Evolutionary conservation across 2,797 vertebrate species (phyloP).

Genomic region (Thunnus albacares): DNA sequence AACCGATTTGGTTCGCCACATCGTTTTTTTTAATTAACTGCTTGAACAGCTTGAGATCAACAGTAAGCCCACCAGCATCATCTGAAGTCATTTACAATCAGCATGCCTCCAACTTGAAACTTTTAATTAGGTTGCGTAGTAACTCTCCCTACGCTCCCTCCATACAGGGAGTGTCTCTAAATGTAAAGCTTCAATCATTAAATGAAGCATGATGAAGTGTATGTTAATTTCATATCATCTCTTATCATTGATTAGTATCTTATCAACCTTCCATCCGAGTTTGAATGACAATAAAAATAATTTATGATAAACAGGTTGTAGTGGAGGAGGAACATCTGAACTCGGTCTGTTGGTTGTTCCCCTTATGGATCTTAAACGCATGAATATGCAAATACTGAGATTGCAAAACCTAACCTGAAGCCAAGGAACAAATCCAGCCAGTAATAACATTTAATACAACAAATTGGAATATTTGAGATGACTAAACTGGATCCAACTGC

Average conservation of each 20-base stretch:
- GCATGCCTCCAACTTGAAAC: constrained; percentile 80
- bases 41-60: constrained; percentile 87
- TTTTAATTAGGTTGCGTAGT: constrained; percentile 83
- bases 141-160: constrained; percentile 38
- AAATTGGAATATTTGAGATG: constrained; percentile 62
- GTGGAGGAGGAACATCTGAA: constrained; percentile 34
- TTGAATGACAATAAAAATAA: constrained; percentile 50
- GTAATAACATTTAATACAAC: constrained; percentile 58
- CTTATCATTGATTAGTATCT: constrained; percentile 37
- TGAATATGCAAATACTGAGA: constrained; percentile 59
- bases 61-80: constrained; percentile 80
- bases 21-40: constrained; percentile 84
- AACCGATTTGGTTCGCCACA: constrained; percentile 81
- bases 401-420: constrained; percentile 61
- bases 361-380: constrained; percentile 46
- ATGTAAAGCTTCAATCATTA: constrained; percentile 52
- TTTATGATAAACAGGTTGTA: constrained; percentile 41
- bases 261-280: constrained; percentile 43
- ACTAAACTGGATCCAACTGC: constrained; percentile 55
- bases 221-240: constrained; percentile 43
- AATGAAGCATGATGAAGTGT: constrained; percentile 43
- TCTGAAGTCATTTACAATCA: constrained; percentile 85
- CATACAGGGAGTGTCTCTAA: constrained; percentile 15
- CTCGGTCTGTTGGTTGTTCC: constrained; percentile 16
- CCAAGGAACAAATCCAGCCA: constrained; percentile 54